These are phyloP conservation scores for Chrysaora quinquecirrha DNA, from an alignment of 30 jellyfish, hydroid and myxozoan genomes.

Conservation along the genomic window DNA sequence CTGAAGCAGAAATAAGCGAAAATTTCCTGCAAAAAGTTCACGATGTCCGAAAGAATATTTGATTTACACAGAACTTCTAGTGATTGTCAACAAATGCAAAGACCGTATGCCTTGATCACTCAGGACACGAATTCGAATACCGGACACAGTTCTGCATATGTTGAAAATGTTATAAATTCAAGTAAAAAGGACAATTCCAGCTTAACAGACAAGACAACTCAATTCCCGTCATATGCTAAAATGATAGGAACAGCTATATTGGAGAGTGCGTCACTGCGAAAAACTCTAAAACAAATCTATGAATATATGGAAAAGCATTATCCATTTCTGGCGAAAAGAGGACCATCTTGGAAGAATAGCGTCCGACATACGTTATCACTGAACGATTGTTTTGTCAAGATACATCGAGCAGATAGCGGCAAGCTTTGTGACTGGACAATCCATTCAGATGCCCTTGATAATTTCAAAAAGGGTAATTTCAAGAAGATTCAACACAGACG, in stretches of 20 bases:
- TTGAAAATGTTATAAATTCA: too few relatives aligned
- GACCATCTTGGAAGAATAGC: slow-evolving; percentile 88
- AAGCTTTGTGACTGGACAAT: slow-evolving; percentile 83
- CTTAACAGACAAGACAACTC: too few relatives aligned
- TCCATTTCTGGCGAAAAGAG: slow-evolving; percentile 67
- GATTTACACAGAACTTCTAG: too few relatives aligned
- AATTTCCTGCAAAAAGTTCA: too few relatives aligned
- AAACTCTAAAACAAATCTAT: slow-evolving; percentile 75
- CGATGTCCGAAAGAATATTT: too few relatives aligned
- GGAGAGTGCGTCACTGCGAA: slow-evolving; percentile 21
- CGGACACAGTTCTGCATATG: too few relatives aligned
- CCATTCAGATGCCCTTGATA: slow-evolving; percentile 61
- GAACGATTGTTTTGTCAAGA: slow-evolving; percentile 85
- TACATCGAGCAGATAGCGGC: slow-evolving; percentile 74
- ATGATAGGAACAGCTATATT: slow-evolving; percentile 88
- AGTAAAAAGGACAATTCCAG: too few relatives aligned
- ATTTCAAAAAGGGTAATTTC: slow-evolving; percentile 73
- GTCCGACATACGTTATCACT: slow-evolving; percentile 90
- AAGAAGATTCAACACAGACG: neutral
- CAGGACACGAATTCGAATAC: too few relatives aligned
- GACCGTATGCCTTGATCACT: too few relatives aligned
- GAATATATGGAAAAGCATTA: slow-evolving; percentile 21
- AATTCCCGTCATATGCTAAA: slow-evolving; percentile 75
- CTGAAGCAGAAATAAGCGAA: too few relatives aligned
- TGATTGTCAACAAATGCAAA: too few relatives aligned